Evolutionary conservation across 2,797 vertebrate species (phyloP).

Genomic region (Onychomys torridus): DNA sequence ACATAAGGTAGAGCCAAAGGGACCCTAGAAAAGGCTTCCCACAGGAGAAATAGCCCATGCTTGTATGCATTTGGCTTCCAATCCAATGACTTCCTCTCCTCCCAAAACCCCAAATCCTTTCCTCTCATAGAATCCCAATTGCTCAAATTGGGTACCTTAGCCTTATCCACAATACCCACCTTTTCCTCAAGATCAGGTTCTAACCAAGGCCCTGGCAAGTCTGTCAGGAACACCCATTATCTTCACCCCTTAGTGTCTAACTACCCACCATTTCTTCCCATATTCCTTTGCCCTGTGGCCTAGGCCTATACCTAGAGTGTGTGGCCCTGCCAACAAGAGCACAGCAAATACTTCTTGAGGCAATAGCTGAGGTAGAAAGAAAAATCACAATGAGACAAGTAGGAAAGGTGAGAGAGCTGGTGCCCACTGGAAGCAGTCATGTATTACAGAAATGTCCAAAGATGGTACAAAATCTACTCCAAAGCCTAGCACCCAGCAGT

Average conservation of each 20-base stretch:
- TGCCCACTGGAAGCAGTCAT: background rate
- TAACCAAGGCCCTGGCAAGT: background rate
- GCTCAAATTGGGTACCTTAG: background rate
- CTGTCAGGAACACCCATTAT: background rate
- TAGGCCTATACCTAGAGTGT: background rate
- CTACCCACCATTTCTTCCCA: background rate
- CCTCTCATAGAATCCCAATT: background rate
- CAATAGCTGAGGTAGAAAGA: background rate
- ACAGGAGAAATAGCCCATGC: background rate
- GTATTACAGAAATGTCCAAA: background rate
- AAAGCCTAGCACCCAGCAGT: background rate
- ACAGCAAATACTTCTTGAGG: background rate
- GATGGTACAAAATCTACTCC: background rate
- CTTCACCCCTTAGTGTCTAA: background rate
- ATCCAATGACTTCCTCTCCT: background rate
- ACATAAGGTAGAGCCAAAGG: background rate
- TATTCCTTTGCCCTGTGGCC: background rate
- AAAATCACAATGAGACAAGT: background rate
- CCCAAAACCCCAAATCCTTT: background rate
- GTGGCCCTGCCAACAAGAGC: background rate
- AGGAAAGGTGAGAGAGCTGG: background rate
- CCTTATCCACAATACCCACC: background rate
- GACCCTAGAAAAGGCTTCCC: background rate
- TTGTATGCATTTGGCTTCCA: background rate
- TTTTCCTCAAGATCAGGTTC: background rate